Conservation (phyloP, 2,888 invertebrate species). For the Eretmocerus hayati region DNA sequence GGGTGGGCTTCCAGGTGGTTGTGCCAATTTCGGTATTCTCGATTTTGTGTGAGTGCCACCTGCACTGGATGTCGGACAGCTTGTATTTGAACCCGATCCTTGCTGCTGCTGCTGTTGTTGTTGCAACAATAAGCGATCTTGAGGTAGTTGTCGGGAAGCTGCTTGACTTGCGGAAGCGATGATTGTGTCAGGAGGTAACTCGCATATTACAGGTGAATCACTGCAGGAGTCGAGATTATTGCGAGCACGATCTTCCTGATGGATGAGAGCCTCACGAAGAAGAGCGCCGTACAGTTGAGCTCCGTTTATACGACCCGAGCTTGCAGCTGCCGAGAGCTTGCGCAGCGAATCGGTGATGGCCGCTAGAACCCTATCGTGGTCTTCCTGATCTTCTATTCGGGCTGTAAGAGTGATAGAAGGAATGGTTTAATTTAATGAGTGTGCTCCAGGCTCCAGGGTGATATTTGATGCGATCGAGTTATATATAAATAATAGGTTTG, state of each 20-base stretch:
- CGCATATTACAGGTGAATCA: too few relatives aligned
- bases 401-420: not conserved
- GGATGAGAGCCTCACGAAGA: constrained; percentile 4
- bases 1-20: too few relatives aligned
- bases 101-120: not conserved
- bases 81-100: not conserved
- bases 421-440: too few relatives aligned
- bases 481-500: too few relatives aligned
- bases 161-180: too few relatives aligned
- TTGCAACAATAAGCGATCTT: not conserved
- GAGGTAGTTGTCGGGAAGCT: not conserved
- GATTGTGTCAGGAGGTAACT: too few relatives aligned
- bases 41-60: too few relatives aligned
- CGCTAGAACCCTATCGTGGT: not conserved
- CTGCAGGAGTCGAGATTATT: not conserved
- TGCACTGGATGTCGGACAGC: too few relatives aligned
- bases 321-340: constrained; percentile 6
- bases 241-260: not conserved
- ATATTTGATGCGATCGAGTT: too few relatives aligned
- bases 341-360: constrained; percentile 11
- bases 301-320: constrained; percentile 7
- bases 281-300: constrained; percentile 13
- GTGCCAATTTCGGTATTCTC: too few relatives aligned
- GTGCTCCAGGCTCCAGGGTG: too few relatives aligned
- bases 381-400: not conserved